Conservation (phyloP, 1,140 invertebrate species). For the Calephelis nemesis region DNA sequence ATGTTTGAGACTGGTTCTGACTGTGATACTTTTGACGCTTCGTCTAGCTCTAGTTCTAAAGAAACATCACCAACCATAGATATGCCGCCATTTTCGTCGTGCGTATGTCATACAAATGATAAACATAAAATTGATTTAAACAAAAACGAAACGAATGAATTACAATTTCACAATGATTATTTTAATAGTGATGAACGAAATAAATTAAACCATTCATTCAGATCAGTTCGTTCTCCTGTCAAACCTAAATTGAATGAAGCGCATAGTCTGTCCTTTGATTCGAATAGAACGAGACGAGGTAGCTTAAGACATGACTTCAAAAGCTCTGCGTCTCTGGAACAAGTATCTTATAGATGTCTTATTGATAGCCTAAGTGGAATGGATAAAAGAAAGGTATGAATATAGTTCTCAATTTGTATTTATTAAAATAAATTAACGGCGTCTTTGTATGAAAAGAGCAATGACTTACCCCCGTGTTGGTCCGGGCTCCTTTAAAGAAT, state of each 20-base stretch:
- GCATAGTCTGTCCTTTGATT: constrained; percentile 51
- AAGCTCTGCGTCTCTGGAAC: constrained; percentile 54
- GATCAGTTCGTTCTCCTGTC: constrained; percentile 48
- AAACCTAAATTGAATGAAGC: constrained; percentile 44
- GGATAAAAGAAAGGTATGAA: constrained; percentile 56
- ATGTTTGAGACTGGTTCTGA: constrained; percentile 86
- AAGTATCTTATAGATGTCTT: constrained; percentile 57
- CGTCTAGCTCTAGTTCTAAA: constrained; percentile 77
- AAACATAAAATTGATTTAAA: constrained; percentile 32
- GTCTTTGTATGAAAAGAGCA: too few relatives aligned
- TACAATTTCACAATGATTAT: constrained; percentile 64
- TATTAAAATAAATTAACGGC: too few relatives aligned
- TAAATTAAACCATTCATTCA: constrained; percentile 57
- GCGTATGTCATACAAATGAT: constrained; percentile 47
- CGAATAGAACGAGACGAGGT: constrained; percentile 47
- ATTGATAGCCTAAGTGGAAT: constrained; percentile 49
- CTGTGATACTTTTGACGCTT: constrained; percentile 83
- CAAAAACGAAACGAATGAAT: constrained; percentile 38
- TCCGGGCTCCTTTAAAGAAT: too few relatives aligned
- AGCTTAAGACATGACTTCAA: constrained; percentile 56
- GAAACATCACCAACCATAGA: constrained; percentile 59
- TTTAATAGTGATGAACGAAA: constrained; percentile 58
- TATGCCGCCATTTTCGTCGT: constrained; percentile 45
- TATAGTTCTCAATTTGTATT: not conserved
- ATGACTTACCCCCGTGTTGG: too few relatives aligned